Percentiles rank a stretch among this genome's conserved stretches.
phyloP scores from a whole-genome alignment of 2,797 vertebrate species.

The Limosa lapponica region DNA sequence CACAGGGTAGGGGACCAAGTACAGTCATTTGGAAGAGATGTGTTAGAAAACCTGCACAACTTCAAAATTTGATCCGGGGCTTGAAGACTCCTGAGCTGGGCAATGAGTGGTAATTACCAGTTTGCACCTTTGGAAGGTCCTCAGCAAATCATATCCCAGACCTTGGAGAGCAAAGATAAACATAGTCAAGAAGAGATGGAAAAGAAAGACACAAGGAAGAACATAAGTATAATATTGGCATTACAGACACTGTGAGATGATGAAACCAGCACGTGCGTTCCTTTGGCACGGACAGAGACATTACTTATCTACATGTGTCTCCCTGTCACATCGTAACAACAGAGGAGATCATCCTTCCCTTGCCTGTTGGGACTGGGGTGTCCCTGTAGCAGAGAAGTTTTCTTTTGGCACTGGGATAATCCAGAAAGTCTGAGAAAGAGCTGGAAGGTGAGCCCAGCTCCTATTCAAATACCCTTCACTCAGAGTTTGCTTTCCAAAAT shows the following conservation, averaged over 20 bases:
- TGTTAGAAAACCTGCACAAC: background rate
- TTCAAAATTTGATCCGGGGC: background rate
- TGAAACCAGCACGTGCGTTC: background rate
- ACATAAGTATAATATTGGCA: background rate
- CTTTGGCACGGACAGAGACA: background rate
- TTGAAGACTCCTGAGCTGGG: background rate
- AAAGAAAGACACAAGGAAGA: background rate
- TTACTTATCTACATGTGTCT: background rate
- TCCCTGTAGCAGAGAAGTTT: background rate
- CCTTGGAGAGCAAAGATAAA: background rate
- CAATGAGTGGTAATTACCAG: fast-evolving
- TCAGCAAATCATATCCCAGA: background rate
- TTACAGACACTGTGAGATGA: background rate
- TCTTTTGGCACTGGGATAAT: background rate
- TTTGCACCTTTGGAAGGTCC: background rate
- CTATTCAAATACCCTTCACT: background rate
- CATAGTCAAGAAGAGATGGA: background rate
- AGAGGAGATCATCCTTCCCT: background rate
- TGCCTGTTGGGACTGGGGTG: background rate
- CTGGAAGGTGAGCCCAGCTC: background rate
- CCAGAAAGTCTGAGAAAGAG: background rate
- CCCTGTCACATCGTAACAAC: background rate
- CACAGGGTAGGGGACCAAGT: background rate
- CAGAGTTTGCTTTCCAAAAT: background rate
- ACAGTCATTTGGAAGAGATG: background rate